Evolutionary conservation across 30 jellyfish, hydroid and myxozoan species (phyloP).

Genomic region (Rhopilema esculentum): DNA sequence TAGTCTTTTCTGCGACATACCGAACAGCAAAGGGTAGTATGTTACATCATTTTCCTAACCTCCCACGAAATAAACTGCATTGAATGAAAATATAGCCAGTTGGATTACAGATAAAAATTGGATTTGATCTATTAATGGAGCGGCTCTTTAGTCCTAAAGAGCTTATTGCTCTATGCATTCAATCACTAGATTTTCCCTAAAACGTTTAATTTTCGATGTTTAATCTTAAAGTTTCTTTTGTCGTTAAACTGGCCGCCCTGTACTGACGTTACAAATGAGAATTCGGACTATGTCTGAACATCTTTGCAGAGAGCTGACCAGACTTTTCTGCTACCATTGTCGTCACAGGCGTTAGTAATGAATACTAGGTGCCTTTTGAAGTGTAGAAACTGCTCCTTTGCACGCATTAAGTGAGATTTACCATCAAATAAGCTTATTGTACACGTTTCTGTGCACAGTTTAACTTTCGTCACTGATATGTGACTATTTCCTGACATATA

Average conservation of each 20-base stretch:
- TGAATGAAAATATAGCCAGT: not conserved
- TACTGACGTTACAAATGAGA: too few species aligned
- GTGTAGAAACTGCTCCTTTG: too few species aligned
- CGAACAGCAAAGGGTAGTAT: not conserved
- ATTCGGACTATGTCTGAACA: too few species aligned
- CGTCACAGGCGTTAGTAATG: too few species aligned
- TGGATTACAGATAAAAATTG: not conserved
- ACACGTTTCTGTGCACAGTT: too few species aligned
- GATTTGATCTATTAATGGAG: not conserved
- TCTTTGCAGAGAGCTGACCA: too few species aligned
- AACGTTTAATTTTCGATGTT: not conserved
- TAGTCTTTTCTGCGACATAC: not conserved
- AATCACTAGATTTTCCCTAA: not conserved
- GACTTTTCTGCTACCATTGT: too few species aligned
- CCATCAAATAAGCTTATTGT: too few species aligned
- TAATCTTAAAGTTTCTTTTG: not conserved
- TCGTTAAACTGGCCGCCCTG: not conserved
- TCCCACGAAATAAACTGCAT: not conserved
- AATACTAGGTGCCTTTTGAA: too few species aligned
- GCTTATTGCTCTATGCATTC: not conserved
- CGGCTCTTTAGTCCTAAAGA: not conserved
- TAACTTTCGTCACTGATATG: too few species aligned
- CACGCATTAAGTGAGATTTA: too few species aligned
- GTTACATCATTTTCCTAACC: not conserved
- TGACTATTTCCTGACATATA: too few species aligned